phyloP scores from a whole-genome alignment of 2,888 invertebrate species.

The Parnassius mnemosyne region DNA sequence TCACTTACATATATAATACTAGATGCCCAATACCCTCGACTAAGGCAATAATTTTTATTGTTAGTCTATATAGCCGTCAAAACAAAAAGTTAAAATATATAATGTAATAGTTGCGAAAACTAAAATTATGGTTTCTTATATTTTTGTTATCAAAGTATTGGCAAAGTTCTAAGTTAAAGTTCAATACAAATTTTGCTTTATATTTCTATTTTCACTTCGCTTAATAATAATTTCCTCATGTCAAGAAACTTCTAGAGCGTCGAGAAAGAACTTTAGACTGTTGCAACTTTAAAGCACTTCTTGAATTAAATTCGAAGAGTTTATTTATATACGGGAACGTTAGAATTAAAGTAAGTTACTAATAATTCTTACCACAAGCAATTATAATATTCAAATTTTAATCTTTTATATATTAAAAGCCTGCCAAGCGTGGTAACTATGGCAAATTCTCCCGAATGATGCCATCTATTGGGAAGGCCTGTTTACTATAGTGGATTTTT shows the following conservation, averaged over 20 bases:
- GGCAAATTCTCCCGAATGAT: no score
- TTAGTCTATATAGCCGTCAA: no score
- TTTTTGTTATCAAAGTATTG: slow-evolving; percentile 5
- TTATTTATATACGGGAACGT: slow-evolving; percentile 6
- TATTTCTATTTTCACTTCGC: slow-evolving; percentile 17
- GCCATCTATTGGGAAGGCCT: no score
- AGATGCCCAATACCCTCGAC: no score
- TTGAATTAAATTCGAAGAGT: slow-evolving; percentile 24
- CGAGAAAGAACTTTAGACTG: slow-evolving; percentile 19
- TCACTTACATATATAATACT: no score
- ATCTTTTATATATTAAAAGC: no score
- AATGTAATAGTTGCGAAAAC: not conserved
- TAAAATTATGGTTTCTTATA: not conserved
- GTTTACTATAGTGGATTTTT: no score
- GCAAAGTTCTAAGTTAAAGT: not conserved
- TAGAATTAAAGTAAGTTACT: not conserved
- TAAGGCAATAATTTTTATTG: no score
- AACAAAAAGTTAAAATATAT: not conserved
- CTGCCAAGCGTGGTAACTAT: no score
- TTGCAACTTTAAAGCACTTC: slow-evolving; percentile 19
- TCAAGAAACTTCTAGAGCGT: slow-evolving; percentile 21
- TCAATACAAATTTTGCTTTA: slow-evolving; percentile 11
- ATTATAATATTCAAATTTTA: not conserved
- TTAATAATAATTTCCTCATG: slow-evolving; percentile 19
- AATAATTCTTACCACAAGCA: not conserved